Evolutionary conservation across 2,888 invertebrate species (phyloP), one percentile per base, ranked within the genome.

Genomic region (Cataglyphis altisquamis): DNA sequence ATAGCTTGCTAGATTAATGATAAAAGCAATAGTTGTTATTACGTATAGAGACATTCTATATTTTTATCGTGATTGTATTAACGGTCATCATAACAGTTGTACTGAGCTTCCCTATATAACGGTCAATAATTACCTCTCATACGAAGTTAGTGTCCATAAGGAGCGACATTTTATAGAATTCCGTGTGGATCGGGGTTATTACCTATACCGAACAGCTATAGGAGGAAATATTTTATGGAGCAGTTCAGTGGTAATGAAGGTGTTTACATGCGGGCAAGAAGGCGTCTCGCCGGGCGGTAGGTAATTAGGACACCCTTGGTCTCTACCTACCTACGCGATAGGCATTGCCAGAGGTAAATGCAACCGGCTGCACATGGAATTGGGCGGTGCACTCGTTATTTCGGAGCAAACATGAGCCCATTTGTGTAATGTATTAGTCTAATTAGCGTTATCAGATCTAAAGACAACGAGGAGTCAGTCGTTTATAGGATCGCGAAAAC

Each of bases 231-330:
- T 91, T 91, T 90, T 91, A 90, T 88, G 82, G 85, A 86, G 85
- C 89, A 85, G 88, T 91, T 90, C 70, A 74, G 84, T 88, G 86
- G 88, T 91, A 91, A 91, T 90, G 90, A 90, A 90, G 91, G 86
- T 90, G 88, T 91, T 91, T 91, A 87, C 88, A 91, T 91, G 91
- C 91, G 88, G 77, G 86, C 88, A 89, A 89, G 89, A 89, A 88
- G 86, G 90, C 91, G 83, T 89, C 87, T 89, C 86, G 87, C 83
- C 86, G 89, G 73, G 82, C 84, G 89, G 84, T 84, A 84, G 85
- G 89, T 90, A 90, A 90, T 90, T 90, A 90, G 90, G 85, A 87
- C 88, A 86, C 83, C 89, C 87, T 83, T 84, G 86, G 86, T 86
- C 87, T 88, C 86, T 12, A 21, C 36, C 64, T 52, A 75, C 85